phyloP scores from a whole-genome alignment of 2,113 vertebrate species.

The Nothoprocta perdicaria region DNA sequence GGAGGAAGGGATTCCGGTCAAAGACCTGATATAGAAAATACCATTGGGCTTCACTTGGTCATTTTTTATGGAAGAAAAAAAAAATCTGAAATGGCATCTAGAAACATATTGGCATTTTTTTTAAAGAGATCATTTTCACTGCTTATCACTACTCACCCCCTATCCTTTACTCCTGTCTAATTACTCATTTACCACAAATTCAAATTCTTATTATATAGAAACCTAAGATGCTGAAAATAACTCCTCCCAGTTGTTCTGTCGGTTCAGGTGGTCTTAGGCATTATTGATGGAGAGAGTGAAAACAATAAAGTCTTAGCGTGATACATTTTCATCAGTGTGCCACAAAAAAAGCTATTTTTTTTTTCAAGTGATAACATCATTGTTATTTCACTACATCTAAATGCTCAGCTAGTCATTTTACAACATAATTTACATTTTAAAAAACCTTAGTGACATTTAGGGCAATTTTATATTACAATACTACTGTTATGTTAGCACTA shows the following conservation, averaged over 20 bases:
- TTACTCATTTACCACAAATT: not conserved
- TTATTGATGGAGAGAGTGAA: not conserved
- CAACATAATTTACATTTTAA: not conserved
- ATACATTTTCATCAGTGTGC: not conserved
- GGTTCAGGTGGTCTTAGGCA: not conserved
- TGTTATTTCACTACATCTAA: not conserved
- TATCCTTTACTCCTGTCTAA: not conserved
- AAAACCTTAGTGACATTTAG: not conserved
- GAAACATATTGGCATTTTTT: not conserved
- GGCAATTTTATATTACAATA: constrained; percentile 5
- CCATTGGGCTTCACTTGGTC: not conserved
- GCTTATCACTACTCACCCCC: not conserved
- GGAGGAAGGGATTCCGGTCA: not conserved
- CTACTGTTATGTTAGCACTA: not conserved
- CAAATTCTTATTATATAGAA: not conserved
- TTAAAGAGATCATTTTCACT: not conserved
- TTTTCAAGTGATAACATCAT: not conserved
- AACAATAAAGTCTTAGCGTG: not conserved
- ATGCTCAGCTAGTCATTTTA: not conserved
- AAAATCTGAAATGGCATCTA: not conserved
- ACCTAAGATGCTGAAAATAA: not conserved
- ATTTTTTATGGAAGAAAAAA: not conserved
- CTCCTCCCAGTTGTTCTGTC: not conserved
- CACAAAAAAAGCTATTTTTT: not conserved
- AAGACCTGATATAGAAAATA: not conserved